Conservation (phyloP, 1,140 invertebrate genomes). For the Drosophila azteca region DNA sequence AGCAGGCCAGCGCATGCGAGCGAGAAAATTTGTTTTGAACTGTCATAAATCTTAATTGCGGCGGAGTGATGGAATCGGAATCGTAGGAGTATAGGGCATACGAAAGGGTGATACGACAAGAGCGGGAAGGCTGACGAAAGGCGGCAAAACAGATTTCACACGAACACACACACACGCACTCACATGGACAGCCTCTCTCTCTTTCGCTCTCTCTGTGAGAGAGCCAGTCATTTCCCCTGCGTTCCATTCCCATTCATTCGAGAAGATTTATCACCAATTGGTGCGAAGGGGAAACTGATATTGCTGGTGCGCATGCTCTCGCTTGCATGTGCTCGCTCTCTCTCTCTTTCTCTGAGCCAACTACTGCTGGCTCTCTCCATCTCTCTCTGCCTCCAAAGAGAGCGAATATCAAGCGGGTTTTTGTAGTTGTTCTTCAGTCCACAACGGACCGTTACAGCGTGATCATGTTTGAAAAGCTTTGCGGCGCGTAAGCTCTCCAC, state of each 20-base stretch:
- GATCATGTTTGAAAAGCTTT: constrained; percentile 74
- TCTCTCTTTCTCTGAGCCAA: constrained; percentile 1
- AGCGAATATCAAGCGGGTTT: constrained; percentile 30
- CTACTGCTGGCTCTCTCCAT: constrained; percentile 19
- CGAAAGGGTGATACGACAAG: constrained; percentile 19
- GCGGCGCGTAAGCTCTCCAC: constrained; percentile 32
- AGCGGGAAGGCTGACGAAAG: constrained; percentile 40
- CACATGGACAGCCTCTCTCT: constrained; percentile 10
- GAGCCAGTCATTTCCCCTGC: constrained; percentile 41
- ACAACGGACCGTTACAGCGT: constrained; percentile 72
- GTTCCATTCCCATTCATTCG: constrained; percentile 64
- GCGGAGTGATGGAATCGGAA: constrained; percentile 78
- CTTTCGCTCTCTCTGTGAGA: constrained; percentile 7
- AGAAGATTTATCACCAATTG: constrained; percentile 58
- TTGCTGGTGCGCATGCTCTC: constrained; percentile 37
- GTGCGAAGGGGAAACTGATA: constrained; percentile 55
- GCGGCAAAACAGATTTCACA: constrained; percentile 49
- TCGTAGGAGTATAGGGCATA: constrained; percentile 51
- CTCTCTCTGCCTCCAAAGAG: constrained; percentile 7
- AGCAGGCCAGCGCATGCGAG: constrained; percentile 68
- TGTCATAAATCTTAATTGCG: constrained; percentile 82
- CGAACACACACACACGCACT: constrained; percentile 29
- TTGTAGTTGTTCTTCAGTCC: constrained; percentile 57
- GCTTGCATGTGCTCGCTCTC: constrained; percentile 17
- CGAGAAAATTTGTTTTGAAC: constrained; percentile 78